Evolutionary conservation across 2,797 vertebrate species (phyloP).

Genomic region (Phrynocephalus forsythii): DNA sequence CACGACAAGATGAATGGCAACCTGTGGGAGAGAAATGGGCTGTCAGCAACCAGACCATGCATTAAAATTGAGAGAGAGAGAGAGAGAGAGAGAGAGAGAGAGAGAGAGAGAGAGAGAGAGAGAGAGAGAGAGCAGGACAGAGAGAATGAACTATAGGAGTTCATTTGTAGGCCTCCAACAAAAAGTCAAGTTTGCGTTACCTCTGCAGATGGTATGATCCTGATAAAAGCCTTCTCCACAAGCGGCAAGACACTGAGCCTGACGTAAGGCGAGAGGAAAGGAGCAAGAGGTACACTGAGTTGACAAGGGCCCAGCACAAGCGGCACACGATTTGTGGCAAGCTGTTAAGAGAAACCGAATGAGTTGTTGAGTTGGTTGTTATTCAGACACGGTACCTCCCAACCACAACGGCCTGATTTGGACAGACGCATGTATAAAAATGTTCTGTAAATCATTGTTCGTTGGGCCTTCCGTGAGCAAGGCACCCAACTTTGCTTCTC

Average conservation of each 20-base stretch:
- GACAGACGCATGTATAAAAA: too few relatives aligned
- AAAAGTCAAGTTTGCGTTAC: conserved; percentile 70
- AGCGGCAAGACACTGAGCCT: conserved; percentile 84
- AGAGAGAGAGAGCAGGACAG: background rate
- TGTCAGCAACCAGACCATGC: background rate
- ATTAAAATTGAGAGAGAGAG: background rate
- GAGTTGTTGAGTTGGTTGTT: background rate
- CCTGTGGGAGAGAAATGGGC: conserved; percentile 71
- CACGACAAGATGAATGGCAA: conserved; percentile 87
- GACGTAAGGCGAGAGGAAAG: conserved; percentile 73
- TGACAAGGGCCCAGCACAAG: conserved; percentile 85
- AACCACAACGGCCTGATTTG: too few relatives aligned
- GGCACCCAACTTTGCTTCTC: too few relatives aligned
- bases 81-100: background rate
- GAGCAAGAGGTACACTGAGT: conserved; percentile 85
- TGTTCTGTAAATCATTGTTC: too few relatives aligned
- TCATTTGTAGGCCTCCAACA: background rate
- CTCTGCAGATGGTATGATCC: conserved; percentile 83
- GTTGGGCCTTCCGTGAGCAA: too few relatives aligned
- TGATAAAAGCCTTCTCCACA: conserved; percentile 89
- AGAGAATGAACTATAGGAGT: background rate
- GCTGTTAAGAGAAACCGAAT: conserved; percentile 76
- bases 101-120: background rate
- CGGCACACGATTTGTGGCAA: conserved; percentile 86
- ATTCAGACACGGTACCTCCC: background rate